phyloP scores from a whole-genome alignment of 64 coral and sea anemone genomes.

The Pocillopora verrucosa region DNA sequence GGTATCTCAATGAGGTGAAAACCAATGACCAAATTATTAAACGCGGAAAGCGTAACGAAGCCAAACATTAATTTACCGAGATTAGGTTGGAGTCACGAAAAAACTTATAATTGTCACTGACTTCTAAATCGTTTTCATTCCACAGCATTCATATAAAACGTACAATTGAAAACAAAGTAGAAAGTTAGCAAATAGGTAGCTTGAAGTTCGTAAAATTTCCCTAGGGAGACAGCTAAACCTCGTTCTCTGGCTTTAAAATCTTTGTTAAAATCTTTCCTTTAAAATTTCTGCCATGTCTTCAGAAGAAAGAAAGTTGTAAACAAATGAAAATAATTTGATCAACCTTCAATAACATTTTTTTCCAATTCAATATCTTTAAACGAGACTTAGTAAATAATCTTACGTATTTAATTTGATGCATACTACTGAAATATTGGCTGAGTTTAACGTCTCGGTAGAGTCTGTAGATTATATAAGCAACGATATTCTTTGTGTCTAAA shows the following conservation, averaged over 20 bases:
- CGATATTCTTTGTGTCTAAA: too few species aligned
- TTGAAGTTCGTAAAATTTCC: too few species aligned
- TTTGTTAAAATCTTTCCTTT: not conserved
- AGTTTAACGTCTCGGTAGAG: too few species aligned
- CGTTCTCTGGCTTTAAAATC: not conserved
- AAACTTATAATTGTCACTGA: not conserved
- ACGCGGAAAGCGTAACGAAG: not conserved
- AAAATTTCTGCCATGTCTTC: not conserved
- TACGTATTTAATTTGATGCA: too few species aligned
- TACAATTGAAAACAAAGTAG: too few species aligned
- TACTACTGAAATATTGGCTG: too few species aligned
- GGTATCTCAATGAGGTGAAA: too few species aligned
- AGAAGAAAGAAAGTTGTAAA: conserved; percentile 13
- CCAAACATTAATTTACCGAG: not conserved
- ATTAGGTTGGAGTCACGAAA: not conserved
- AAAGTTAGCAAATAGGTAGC: too few species aligned
- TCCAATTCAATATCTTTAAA: not conserved
- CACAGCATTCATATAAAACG: too few species aligned
- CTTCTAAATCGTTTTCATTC: too few species aligned
- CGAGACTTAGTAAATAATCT: too few species aligned
- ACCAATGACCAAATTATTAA: not conserved
- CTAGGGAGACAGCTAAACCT: not conserved
- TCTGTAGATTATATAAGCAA: too few species aligned
- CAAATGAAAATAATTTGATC: not conserved
- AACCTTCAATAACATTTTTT: not conserved